Evolutionary conservation across 2,113 vertebrate genomes (phyloP).

Genomic region (Pampusana beccarii): DNA sequence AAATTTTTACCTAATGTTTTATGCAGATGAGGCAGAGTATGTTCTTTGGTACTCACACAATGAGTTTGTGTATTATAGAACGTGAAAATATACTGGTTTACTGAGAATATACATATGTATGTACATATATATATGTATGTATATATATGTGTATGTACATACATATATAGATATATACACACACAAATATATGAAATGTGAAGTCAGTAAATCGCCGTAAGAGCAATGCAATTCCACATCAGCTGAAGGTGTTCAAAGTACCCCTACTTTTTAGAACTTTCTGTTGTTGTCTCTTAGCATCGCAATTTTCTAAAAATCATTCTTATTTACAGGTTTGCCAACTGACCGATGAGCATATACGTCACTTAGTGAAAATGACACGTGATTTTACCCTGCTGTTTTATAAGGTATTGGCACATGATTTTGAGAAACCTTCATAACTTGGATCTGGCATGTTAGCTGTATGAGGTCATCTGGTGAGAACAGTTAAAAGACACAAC

Average conservation of each 20-base stretch:
- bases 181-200: no score
- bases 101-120: background rate
- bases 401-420: conserved; percentile 84
- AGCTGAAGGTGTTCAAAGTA: background rate
- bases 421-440: background rate
- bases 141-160: no score
- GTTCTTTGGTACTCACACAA: background rate
- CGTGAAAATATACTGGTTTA: background rate
- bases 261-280: background rate
- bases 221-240: background rate
- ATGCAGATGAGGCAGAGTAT: background rate
- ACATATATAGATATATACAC: no score
- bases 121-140: no score
- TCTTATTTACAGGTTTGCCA: conserved; percentile 81
- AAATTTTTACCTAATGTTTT: background rate
- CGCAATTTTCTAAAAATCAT: background rate
- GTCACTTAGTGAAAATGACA: conserved; percentile 89
- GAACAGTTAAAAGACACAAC: background rate
- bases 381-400: conserved; percentile 91
- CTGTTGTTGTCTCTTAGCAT: background rate
- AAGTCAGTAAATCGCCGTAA: background rate
- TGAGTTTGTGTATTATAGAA: background rate
- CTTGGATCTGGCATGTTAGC: background rate
- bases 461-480: background rate
- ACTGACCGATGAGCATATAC: conserved; percentile 80